Base-by-base conservation (phyloP, 2,797 vertebrate species). In the Sebastes vulpes region DNA sequence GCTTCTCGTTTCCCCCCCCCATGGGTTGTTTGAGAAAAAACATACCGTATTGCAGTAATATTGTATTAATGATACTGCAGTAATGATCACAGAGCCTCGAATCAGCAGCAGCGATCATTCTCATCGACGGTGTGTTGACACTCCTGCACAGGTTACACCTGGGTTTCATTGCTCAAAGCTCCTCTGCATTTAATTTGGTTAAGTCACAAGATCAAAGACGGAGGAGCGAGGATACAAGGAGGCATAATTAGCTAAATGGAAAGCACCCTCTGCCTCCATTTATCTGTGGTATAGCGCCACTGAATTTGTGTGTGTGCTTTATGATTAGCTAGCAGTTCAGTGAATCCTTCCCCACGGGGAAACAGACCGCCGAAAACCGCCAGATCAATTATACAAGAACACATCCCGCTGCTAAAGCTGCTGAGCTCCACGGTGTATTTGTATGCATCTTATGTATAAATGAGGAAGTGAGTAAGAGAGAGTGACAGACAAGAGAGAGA, bases 291-390 rank as follows among this genome's bases (percentile, higher is more conserved):
- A 7, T 6, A 29, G 59, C 59, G 28, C 67, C 31, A 46, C 25
- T 11, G 10, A 48, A 56, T 75, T 12, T 48, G 21, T 79, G 32
- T 26, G 72, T 68, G 66, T 11, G 38, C 58, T 84, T 65, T 75
- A 56, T 67, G 72, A 73, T 85, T 73, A 85, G 72, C 77, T 11
- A 53, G 75, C 74, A 81, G 66, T 26, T 79, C 71, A 61, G 71
- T 42, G 32, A 42, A 32, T 73, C 28, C 25, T 26, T 82, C 65
- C 67, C 81, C 28, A 67, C 72, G 71, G 71, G 28, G 72, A 63
- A 69, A 82, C 66, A 84, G 63, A 26, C 76, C 9, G n/a, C 59
- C 31, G 64, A 90, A 74, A 76, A 23, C 7, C 5, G 52, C 42
- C 64, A 81, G 32, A 76, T 59, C 58, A 84, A 84, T 80, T 58